Evolutionary conservation across 2,888 invertebrate genomes (phyloP), one percentile per base, ranked within the genome.

Genomic region (Actias luna): DNA sequence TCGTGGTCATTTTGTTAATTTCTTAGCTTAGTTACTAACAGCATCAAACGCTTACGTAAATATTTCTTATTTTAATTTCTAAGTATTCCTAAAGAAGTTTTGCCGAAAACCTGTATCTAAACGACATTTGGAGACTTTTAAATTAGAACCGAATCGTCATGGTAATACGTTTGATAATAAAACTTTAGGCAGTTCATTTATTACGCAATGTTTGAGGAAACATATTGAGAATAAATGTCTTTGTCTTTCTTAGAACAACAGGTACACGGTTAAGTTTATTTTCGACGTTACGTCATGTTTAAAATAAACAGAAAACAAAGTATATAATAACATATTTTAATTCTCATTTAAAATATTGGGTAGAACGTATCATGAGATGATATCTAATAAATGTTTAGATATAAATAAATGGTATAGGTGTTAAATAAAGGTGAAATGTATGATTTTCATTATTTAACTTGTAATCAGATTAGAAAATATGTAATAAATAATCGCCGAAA

Each of bases 211-310:
- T 29, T 29, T 29, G 12, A 1, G 16, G 29, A 29, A 55, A 55
- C 7, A 25, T 50, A 55, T 8, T 29, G 16, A 29, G 29, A n/a
- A 29, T 29, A 55, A 55, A n/a, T n/a, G n/a, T n/a, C 14, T 29
- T 25, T 25, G 29, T 29, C 16, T 55, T 55, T 55, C 55, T 55
- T n/a, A 55, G 55, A 55, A 55, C n/a, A 12, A 50, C 60, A 58
- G 58, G 61, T 64, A 50, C 22, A 4, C 25, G 60, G 60, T 65
- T 65, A 16, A 63, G 46, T 60, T 58, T 50, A 25, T 12, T 50
- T 58, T 58, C 39, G 18, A 8, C 25, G 27, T 55, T 55, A 29
- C 29, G n/a, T 55, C 29, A 55, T 55, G 7, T 29, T 16, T 29
- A 29, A 55, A 55, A 55, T 29, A 55, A 29, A 55, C 55, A 55